These are phyloP conservation scores for Cecropterus lyciades DNA, from an alignment of 1,140 invertebrate genomes.

Conservation along the genomic window DNA sequence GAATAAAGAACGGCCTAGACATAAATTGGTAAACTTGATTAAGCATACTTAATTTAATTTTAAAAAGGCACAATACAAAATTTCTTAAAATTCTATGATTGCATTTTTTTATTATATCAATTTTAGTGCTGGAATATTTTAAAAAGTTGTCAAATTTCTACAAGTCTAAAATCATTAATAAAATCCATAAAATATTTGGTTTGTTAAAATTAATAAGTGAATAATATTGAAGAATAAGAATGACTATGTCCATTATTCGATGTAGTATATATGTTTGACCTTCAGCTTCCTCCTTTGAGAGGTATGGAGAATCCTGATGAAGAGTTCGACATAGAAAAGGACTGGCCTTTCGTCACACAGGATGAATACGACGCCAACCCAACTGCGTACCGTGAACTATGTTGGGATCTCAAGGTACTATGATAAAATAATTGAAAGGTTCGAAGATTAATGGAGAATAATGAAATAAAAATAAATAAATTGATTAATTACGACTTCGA, in stretches of 20 bases:
- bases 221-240: not conserved
- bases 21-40: conserved; percentile 88
- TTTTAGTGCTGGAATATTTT: too few relatives aligned
- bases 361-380: conserved; percentile 86
- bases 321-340: conserved; percentile 92
- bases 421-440: conserved; percentile 19
- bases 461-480: too few relatives aligned
- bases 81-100: too few relatives aligned
- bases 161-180: too few relatives aligned
- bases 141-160: too few relatives aligned
- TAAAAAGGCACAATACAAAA: too few relatives aligned
- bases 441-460: too few relatives aligned
- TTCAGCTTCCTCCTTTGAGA: conserved; percentile 88
- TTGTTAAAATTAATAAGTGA: too few relatives aligned
- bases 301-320: conserved; percentile 92
- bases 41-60: too few relatives aligned
- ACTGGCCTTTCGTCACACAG: conserved; percentile 85
- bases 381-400: conserved; percentile 91
- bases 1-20: conserved; percentile 93
- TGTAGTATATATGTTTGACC: conserved; percentile 1
- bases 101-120: too few relatives aligned
- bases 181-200: too few relatives aligned
- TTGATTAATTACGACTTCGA: too few relatives aligned
- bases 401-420: conserved; percentile 93
- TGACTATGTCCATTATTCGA: not conserved